These are phyloP conservation scores for Ceyx margarethae DNA, from an alignment of 2,113 vertebrate species.

Conservation along the genomic window DNA sequence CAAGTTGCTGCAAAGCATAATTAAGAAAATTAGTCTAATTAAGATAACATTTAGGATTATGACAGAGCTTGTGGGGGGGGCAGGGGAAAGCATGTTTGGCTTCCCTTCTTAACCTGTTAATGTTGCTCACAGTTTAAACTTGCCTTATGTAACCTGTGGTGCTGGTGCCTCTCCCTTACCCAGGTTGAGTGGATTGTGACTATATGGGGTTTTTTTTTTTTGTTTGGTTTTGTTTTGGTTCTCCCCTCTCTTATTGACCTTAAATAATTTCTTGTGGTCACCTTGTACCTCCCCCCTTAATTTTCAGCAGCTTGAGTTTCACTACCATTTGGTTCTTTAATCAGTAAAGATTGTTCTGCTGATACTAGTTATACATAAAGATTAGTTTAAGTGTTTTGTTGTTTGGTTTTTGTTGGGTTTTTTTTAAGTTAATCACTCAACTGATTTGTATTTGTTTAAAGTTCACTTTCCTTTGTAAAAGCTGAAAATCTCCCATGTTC, in stretches of 20 bases:
- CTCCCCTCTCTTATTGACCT: background rate
- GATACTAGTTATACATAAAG: constrained; percentile 41
- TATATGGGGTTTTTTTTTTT: background rate
- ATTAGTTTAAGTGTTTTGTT: background rate
- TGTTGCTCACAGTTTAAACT: background rate
- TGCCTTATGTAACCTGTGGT: background rate
- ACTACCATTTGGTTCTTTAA: background rate
- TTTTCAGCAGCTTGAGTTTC: constrained; percentile 6
- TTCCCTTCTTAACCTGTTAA: background rate
- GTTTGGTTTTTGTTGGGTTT: too few species aligned
- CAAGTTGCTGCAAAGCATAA: constrained; percentile 17
- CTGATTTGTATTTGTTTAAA: constrained; percentile 65
- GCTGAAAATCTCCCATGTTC: constrained; percentile 57
- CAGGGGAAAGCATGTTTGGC: background rate
- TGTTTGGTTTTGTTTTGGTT: too few species aligned
- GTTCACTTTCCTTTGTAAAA: constrained; percentile 61
- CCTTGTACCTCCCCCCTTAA: background rate
- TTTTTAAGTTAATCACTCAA: constrained; percentile 47
- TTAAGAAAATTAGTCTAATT: constrained; percentile 52
- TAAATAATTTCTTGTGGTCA: background rate
- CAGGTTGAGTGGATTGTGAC: background rate
- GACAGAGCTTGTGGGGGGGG: background rate
- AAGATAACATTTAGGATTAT: constrained; percentile 52
- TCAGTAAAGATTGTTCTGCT: constrained; percentile 54
- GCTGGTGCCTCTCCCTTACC: background rate